Evolutionary conservation across 2,888 invertebrate species (phyloP), one percentile per base, ranked within the genome.

Genomic region (Agonopterix alstromeriana): DNA sequence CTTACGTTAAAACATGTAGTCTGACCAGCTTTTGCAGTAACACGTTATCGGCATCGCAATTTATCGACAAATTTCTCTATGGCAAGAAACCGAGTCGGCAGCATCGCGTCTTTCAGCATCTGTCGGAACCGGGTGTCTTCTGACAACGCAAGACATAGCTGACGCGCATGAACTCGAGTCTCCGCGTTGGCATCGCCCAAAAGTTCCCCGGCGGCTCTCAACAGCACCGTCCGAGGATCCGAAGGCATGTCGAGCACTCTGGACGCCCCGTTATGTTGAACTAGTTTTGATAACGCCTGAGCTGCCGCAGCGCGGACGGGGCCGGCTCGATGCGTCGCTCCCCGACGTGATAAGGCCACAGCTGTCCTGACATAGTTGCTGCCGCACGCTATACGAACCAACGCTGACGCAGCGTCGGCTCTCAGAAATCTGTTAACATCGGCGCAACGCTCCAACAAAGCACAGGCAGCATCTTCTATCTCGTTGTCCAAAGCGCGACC

Each of bases 401-500:
- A 80, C 1, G 98, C 95, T 8, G 91, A 90, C 50, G 94, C 93
- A 2, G 97, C 96, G 78, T 98, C 98, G 36, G 95, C 95, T 14
- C 98, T 91, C 46, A 99, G 91, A 74, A 99, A 98, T 61, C 94
- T 93, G 82, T 98, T 98, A 7, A 97, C 98, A 70, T 99, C 98
- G 0, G 97, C 97, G 46, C 96, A 95, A 53, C 98, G 93, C 60
- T 95, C 94, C 35, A 98, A 89, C 50, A 98, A 82, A 8, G 95
- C 93, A 14, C 91, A 92, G 0, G 94, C 94, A 46, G 97, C 90
- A 70, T 96, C 95, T 67, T 98, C 98, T 48, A 97, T 86, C 79
- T 98, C 98, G 85, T 95, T 82, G 42, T 92, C 92, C 2, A 92
- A 67, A 4, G 72, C 77, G 8, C 90, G 90, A 2, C 89, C 90